These are phyloP conservation scores for Laticauda laticaudata DNA, from an alignment of 2,113 vertebrate genomes.

Conservation along the genomic window DNA sequence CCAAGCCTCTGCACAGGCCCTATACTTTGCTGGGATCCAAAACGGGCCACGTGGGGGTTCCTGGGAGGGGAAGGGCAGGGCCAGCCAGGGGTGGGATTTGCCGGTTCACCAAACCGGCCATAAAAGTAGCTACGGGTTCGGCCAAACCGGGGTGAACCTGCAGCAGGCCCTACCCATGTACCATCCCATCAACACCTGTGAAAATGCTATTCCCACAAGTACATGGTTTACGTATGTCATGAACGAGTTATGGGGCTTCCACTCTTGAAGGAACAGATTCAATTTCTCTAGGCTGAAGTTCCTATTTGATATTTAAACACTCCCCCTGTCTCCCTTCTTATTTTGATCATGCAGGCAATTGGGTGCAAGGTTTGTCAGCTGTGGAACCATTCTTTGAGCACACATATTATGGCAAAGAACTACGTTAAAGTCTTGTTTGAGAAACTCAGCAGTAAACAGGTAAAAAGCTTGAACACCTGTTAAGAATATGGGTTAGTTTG, in stretches of 20 bases:
- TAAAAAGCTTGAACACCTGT: slow-evolving; percentile 46
- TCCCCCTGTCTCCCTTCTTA: not conserved
- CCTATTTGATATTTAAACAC: slow-evolving; percentile 11
- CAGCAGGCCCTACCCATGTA: no score
- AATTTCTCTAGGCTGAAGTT: not conserved
- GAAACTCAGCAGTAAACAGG: slow-evolving; percentile 76
- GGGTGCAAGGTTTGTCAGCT: slow-evolving; percentile 77
- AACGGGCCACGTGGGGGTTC: no score
- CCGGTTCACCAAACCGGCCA: no score
- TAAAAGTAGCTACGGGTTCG: no score
- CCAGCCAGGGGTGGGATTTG: no score
- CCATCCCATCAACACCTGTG: no score
- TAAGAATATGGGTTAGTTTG: not conserved
- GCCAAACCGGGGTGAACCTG: no score
- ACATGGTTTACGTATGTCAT: not conserved
- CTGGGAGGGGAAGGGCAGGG: no score
- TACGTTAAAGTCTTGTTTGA: slow-evolving; percentile 79
- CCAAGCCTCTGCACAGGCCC: no score
- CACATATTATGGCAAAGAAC: slow-evolving; percentile 80
- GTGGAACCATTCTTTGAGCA: slow-evolving; percentile 88
- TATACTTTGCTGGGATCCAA: no score
- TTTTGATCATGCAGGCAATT: slow-evolving; percentile 69
- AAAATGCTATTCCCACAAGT: not conserved
- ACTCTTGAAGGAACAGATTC: not conserved
- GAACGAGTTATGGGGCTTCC: not conserved